These are phyloP conservation scores for Dicerorhinus sumatrensis DNA, from an alignment of 2,113 vertebrate species.

Conservation along the genomic window DNA sequence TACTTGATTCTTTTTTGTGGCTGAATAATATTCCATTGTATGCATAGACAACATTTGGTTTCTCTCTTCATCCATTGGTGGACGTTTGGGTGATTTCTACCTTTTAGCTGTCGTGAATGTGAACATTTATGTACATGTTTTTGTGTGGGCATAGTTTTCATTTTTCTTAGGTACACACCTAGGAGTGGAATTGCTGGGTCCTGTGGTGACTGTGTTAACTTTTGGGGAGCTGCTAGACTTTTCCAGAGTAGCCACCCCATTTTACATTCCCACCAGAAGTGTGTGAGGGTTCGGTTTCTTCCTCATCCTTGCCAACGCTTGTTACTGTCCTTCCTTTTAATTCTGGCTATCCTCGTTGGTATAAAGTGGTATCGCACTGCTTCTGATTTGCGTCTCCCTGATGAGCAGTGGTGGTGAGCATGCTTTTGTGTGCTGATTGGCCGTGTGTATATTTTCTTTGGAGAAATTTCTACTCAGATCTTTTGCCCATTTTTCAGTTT, in stretches of 20 bases:
- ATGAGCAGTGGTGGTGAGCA: neutral
- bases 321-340: neutral
- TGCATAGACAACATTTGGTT: fast-evolving
- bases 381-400: neutral
- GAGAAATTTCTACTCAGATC: neutral
- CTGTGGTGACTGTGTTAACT: neutral
- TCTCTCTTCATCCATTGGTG: too few relatives aligned
- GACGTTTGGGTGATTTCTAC: neutral
- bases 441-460: neutral
- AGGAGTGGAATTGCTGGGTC: neutral
- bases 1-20: neutral
- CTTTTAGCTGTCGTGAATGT: neutral
- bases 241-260: too few relatives aligned
- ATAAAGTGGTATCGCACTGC: neutral
- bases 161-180: neutral
- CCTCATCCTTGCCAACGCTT: neutral
- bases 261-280: neutral
- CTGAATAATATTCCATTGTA: neutral
- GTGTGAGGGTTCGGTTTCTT: neutral
- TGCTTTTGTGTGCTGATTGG: neutral
- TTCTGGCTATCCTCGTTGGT: neutral
- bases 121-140: neutral
- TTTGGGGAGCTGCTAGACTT: neutral
- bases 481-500: neutral
- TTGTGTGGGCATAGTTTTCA: too few relatives aligned